phyloP scores from a whole-genome alignment of 2,797 vertebrate genomes.

The Clamator glandarius region DNA sequence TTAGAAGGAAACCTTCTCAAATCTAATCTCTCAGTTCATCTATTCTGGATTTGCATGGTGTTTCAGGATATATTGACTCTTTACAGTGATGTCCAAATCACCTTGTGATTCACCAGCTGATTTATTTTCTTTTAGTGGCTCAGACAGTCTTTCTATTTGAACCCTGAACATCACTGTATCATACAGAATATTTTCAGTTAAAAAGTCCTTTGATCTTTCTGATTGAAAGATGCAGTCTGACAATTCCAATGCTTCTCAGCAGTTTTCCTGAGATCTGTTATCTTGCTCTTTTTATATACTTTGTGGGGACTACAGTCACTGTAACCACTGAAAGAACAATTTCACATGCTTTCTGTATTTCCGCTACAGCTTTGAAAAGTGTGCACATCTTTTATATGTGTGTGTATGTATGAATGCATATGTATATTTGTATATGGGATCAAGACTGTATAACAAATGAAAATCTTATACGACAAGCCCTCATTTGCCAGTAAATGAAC shows the following conservation, averaged over 20 bases:
- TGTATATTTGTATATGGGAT: slow-evolving; percentile 47
- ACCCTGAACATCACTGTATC: not conserved
- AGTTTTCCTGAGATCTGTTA: slow-evolving; percentile 38
- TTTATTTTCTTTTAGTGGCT: not conserved
- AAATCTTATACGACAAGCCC: slow-evolving; percentile 55
- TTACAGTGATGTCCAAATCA: slow-evolving; percentile 5
- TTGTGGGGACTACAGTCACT: slow-evolving; percentile 14
- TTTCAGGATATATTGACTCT: not conserved
- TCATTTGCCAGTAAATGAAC: slow-evolving; percentile 73
- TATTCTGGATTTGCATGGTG: not conserved
- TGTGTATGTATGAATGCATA: not conserved
- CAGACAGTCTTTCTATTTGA: not conserved
- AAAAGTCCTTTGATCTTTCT: slow-evolving; percentile 34
- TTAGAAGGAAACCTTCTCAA: slow-evolving; percentile 1
- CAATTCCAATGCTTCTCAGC: slow-evolving; percentile 1
- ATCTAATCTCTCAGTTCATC: not conserved
- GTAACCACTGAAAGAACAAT: slow-evolving; percentile 45
- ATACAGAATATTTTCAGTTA: not conserved
- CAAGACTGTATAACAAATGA: slow-evolving; percentile 64
- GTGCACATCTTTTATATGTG: not conserved
- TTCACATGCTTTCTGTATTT: slow-evolving; percentile 56
- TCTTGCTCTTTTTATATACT: slow-evolving; percentile 26
- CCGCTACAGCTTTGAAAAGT: slow-evolving; percentile 36
- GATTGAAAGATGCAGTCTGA: slow-evolving; percentile 18
- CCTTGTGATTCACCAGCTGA: not conserved